Conservation (phyloP, 2,888 invertebrate genomes). For the Metalampra italica region DNA sequence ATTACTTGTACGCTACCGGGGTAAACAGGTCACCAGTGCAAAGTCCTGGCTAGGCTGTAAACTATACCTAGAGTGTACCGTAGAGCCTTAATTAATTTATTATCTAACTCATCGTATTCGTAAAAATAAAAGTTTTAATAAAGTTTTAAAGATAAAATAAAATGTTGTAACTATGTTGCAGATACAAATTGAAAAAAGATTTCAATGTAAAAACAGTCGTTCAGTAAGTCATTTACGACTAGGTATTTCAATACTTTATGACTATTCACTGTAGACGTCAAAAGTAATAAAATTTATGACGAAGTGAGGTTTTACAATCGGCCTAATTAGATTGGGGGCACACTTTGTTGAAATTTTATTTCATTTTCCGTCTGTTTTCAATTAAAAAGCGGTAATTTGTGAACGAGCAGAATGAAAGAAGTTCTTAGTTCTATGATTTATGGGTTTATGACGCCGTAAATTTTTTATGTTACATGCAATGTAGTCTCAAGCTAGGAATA, state of each 20-base stretch:
- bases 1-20: too few species aligned
- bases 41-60: too few species aligned
- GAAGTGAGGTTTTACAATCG: slow-evolving; percentile 6
- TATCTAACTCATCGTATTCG: too few species aligned
- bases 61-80: too few species aligned
- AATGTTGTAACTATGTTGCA: too few species aligned
- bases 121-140: too few species aligned
- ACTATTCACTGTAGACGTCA: background rate
- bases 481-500: background rate
- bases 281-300: slow-evolving; percentile 5
- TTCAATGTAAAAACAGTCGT: background rate
- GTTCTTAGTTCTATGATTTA: slow-evolving; percentile 13
- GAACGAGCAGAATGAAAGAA: slow-evolving; percentile 10
- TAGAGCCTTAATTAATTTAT: background rate
- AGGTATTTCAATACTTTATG: slow-evolving; percentile 2
- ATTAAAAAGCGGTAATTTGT: slow-evolving; percentile 15
- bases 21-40: too few species aligned
- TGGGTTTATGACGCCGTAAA: slow-evolving; percentile 6
- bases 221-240: background rate
- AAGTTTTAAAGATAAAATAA: too few species aligned
- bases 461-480: slow-evolving; percentile 3
- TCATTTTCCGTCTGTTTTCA: slow-evolving; percentile 16
- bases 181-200: too few species aligned
- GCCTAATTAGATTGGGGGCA: slow-evolving; percentile 6
- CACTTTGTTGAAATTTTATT: slow-evolving; percentile 1